Evolutionary conservation across 2,797 vertebrate species (phyloP), one percentile per base, ranked within the genome.

Genomic region (Oryzias dopingdopingensis): DNA sequence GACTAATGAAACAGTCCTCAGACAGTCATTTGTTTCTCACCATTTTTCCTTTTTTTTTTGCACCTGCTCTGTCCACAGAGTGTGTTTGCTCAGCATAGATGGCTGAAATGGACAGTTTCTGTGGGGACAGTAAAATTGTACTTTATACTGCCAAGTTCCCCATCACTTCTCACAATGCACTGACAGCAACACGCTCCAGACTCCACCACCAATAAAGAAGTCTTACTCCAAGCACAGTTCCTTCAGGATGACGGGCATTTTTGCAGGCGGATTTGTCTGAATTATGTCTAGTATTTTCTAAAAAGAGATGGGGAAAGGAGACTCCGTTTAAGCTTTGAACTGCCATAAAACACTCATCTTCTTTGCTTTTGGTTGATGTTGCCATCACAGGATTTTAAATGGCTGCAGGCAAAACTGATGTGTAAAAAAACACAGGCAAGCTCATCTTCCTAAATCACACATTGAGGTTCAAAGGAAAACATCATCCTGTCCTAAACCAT

Each of bases 111-210:
- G 14, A 40, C 45, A 56, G 23, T 58, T 59, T 61, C 22, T 56
- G 10, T 46, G 48, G 42, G 59, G 47, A 46, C 14, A 20, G 48
- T 67, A 59, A 62, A 74, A 65, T 49, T 64, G 16, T 49, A 16
- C 82, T 72, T 69, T 47, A 64, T 56, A 52, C 58, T 64, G 56
- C 64, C 52, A 65, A 68, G 48, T 42, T 37, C 67, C 68, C 55
- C 56, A 46, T 70, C 32, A 56, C 63, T 59, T 61, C 54, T 68
- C 41, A 68, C 40, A 49, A 20, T 44, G 43, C 13, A 23, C 15
- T 46, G n/a, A 73, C 55, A 74, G 56, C 60, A 62, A 26, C 63
- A 55, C 37, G 52, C 49, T 52, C 43, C 45, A 62, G 26, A 20
- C 48, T 56, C 26, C 23, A 16, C 45, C 16, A 52, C 47, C 68